Base-by-base conservation (phyloP, 2,113 vertebrate species). In the Raja brachyura region DNA sequence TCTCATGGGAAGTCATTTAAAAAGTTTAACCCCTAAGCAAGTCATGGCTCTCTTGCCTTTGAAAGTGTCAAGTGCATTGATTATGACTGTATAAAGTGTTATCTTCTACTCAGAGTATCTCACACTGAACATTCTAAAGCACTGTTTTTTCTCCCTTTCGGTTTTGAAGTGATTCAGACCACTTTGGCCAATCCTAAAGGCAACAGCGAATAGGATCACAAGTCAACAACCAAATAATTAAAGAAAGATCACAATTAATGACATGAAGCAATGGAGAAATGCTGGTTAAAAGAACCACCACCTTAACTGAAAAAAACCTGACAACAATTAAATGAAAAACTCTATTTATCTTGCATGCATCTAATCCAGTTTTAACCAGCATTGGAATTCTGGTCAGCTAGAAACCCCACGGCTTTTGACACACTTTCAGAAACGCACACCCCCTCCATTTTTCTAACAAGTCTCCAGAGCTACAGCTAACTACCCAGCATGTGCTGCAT, bases 1-100 rank as follows among this genome's bases (percentile, higher is more conserved):
- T 97, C 96, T 96, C 96, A 94, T 93, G 96, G 96, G 96, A 97
- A 96, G 96, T 97, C 97, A 98, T 97, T 97, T 98, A 96, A 97
- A 97, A 98, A 97, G 96, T 98, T 98, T 98, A 98, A 98, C 97
- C 97, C 97, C 95, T 95, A 96, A 97, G 96, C 96, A 98, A 97
- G 97, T 97, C 95, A 94, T 95, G 95, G 96, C 95, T 97, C 96
- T 95, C 94, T 93, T 94, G 94, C 96, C 97, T 97, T 97, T 98
- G 97, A 97, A 97, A 97, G 97, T 97, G 96, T 97, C 97, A 97
- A 97, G 95, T 96, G 96, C 96, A 97, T 97, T 97, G 97, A 98
- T 97, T 97, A 96, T 96, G 97, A 97, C 97, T 97, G 96, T 96
- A 95, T 96, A 97, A 98, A 96, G 96, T 96, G 94, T 96, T 96